phyloP scores from a whole-genome alignment of 2,113 vertebrate species.

The Notothenia rossii region DNA sequence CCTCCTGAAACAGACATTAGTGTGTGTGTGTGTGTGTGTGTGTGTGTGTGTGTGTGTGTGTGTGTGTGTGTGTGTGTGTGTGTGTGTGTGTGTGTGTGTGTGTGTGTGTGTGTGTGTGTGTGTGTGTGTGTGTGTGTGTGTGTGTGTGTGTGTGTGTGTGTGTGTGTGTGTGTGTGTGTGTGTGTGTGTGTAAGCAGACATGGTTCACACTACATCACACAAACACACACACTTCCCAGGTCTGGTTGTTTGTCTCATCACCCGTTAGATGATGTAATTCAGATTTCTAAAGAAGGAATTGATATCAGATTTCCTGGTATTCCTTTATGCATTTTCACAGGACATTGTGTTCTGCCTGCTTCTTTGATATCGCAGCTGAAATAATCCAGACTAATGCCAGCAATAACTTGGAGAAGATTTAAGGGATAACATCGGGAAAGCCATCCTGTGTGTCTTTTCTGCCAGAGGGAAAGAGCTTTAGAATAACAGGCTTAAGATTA shows the following conservation, averaged over 20 bases:
- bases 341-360: constrained; percentile 63
- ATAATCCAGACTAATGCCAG: constrained; percentile 66
- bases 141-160: no score
- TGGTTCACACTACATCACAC: constrained; percentile 17
- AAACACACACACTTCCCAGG: constrained; percentile 19
- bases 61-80: constrained; percentile 3
- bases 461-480: constrained; percentile 61
- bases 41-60: constrained; percentile 23
- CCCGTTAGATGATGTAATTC: constrained; percentile 44
- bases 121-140: no score
- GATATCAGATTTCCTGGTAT: constrained; percentile 45
- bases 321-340: constrained; percentile 45
- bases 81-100: no score
- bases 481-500: constrained; percentile 69
- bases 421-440: constrained; percentile 68
- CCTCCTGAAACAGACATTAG: constrained; percentile 59
- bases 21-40: constrained; percentile 11
- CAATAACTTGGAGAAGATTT: constrained; percentile 75
- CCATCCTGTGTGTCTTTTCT: constrained; percentile 62
- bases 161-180: no score
- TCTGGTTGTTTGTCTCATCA: constrained; percentile 45
- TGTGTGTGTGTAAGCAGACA: background rate
- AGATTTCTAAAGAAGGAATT: constrained; percentile 6
- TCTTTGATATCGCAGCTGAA: constrained; percentile 74
- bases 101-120: no score